Conservation (phyloP, 2,797 vertebrate species). For the Tarsius wallacei region DNA sequence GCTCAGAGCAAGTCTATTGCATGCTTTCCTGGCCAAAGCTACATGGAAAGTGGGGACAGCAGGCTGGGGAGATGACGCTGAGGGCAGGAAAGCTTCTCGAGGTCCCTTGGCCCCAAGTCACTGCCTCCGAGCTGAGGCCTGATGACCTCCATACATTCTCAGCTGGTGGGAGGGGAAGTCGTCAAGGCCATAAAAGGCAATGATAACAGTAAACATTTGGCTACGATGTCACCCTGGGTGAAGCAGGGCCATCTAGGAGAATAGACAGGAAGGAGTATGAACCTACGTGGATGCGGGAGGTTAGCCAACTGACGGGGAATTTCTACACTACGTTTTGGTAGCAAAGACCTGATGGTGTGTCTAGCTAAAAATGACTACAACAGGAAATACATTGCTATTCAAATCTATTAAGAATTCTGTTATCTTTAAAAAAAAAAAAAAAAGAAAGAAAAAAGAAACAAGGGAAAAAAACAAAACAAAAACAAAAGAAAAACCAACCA, state of each 20-base stretch:
- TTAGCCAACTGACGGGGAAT: conserved; percentile 78
- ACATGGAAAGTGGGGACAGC: conserved; percentile 70
- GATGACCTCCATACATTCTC: conserved; percentile 83
- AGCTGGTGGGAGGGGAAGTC: conserved; percentile 81
- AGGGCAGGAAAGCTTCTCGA: conserved; percentile 21
- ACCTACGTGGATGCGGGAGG: conserved; percentile 84
- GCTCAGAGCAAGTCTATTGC: conserved; percentile 84
- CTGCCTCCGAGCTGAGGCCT: conserved; percentile 76
- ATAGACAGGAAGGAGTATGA: conserved; percentile 80
- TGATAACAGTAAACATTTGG: conserved; percentile 87
- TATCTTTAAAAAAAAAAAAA: conserved; percentile 62
- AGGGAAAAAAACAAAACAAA: background rate
- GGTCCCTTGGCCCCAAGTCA: conserved; percentile 84
- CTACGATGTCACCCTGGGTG: conserved; percentile 73
- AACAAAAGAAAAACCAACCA: conserved; percentile 64
- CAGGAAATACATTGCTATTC: conserved; percentile 84
- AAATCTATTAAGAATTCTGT: conserved; percentile 88
- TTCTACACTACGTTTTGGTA: conserved; percentile 80
- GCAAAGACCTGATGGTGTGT: conserved; percentile 85
- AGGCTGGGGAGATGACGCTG: conserved; percentile 53
- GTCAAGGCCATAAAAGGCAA: conserved; percentile 85
- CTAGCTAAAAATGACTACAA: conserved; percentile 82
- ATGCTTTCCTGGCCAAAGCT: conserved; percentile 82
- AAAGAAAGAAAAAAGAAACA: too few relatives aligned
- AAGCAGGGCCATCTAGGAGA: conserved; percentile 73